These are phyloP conservation scores for Rhagonycha fulva DNA, from an alignment of 2,888 invertebrate species.

Conservation along the genomic window DNA sequence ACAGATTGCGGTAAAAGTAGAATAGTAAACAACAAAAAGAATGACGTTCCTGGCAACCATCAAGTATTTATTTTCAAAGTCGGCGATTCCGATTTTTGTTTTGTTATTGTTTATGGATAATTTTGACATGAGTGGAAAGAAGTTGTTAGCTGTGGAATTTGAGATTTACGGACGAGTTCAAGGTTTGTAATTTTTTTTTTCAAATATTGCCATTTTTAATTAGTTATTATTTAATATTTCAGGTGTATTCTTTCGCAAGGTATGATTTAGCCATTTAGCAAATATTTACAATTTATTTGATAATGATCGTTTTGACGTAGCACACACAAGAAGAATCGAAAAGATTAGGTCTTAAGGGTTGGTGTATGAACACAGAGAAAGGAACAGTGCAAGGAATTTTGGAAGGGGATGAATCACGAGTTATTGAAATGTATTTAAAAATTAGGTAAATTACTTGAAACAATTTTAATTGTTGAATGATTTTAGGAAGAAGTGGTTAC, in stretches of 20 bases:
- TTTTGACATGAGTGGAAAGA: slow-evolving; percentile 25
- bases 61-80: not conserved
- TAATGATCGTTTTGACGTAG: slow-evolving; percentile 53
- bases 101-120: slow-evolving; percentile 1
- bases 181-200: slow-evolving; percentile 53
- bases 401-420: slow-evolving; percentile 64
- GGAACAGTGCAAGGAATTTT: slow-evolving; percentile 71
- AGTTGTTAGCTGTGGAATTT: slow-evolving; percentile 56
- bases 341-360: slow-evolving; percentile 67
- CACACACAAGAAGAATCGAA: slow-evolving; percentile 68
- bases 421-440: slow-evolving; percentile 63
- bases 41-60: not conserved
- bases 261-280: slow-evolving; percentile 39
- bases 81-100: not conserved
- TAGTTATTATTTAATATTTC: slow-evolving; percentile 12
- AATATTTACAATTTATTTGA: slow-evolving; percentile 5
- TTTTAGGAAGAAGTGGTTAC: slow-evolving; percentile 64
- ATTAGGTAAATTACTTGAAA: not conserved
- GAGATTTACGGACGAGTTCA: slow-evolving; percentile 67
- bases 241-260: slow-evolving; percentile 68
- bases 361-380: slow-evolving; percentile 72
- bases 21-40: not conserved
- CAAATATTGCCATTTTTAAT: slow-evolving; percentile 17
- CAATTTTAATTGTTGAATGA: not conserved
- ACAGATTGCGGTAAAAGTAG: not conserved